phyloP scores from a whole-genome alignment of 1,140 invertebrate species.

The Tetranychus urticae region DNA sequence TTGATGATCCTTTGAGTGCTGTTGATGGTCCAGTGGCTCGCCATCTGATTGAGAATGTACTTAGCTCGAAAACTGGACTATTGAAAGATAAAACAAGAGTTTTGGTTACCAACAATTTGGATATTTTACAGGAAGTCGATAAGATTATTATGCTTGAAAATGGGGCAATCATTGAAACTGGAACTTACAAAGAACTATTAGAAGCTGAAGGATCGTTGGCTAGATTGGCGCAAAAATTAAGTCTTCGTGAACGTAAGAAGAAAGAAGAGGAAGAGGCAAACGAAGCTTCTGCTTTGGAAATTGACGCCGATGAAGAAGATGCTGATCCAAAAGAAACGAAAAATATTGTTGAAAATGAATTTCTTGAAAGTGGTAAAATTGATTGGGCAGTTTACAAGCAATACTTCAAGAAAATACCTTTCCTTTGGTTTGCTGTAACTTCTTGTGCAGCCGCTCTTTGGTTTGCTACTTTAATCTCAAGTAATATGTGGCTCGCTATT shows the following conservation, averaged over 20 bases:
- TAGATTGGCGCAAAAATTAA: constrained; percentile 33
- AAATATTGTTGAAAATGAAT: constrained; percentile 54
- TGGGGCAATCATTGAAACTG: constrained; percentile 18
- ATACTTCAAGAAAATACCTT: constrained; percentile 13
- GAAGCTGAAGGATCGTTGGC: constrained; percentile 18
- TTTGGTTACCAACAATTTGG: constrained; percentile 20
- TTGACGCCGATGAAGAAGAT: neutral
- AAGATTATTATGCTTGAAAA: constrained; percentile 20
- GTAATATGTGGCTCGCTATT: constrained; percentile 69
- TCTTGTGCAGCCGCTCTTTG: constrained; percentile 6
- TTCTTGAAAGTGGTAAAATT: constrained; percentile 68
- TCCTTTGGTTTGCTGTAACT: constrained; percentile 1
- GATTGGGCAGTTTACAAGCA: constrained; percentile 63
- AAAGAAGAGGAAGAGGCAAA: neutral
- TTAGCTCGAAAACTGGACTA: constrained; percentile 16
- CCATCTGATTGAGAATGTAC: constrained; percentile 22
- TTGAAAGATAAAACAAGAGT: constrained; percentile 17
- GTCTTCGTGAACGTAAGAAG: constrained; percentile 29
- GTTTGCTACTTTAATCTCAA: constrained; percentile 25
- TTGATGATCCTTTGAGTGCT: constrained; percentile 25
- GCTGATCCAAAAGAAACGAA: constrained; percentile 18
- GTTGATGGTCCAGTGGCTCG: constrained; percentile 23
- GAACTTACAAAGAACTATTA: constrained; percentile 22
- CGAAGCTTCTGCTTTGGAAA: neutral
- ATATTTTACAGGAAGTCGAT: constrained; percentile 19